Conservation (phyloP, 1,140 invertebrate genomes). For the Zaprionus vittiger region DNA sequence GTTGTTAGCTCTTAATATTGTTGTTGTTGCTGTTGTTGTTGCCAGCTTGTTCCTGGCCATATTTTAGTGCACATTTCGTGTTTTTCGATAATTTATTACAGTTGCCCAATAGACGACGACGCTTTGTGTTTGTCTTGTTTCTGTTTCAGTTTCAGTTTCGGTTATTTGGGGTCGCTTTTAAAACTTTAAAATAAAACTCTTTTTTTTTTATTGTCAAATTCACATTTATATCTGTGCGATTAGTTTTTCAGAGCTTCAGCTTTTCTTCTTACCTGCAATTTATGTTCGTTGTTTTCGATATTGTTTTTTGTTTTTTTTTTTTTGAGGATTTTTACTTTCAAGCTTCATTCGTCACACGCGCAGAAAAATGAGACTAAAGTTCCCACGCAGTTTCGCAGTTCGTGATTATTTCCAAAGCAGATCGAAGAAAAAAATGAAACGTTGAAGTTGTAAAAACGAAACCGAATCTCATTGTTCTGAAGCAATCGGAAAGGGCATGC, state of each 20-base stretch:
- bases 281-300: conserved; percentile 22
- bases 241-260: conserved; percentile 61
- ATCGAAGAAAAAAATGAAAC: conserved; percentile 11
- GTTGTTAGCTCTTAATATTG: conserved; percentile 40
- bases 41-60: conserved; percentile 42
- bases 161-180: conserved; percentile 34
- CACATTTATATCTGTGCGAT: conserved; percentile 66
- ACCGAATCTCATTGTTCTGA: conserved; percentile 45
- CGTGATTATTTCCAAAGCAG: conserved; percentile 58
- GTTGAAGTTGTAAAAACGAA: conserved; percentile 28
- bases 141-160: conserved; percentile 32
- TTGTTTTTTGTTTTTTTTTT: conserved; percentile 33
- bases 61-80: conserved; percentile 74
- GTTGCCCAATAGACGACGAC: conserved; percentile 73
- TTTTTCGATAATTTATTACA: conserved; percentile 82
- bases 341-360: conserved; percentile 64
- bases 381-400: conserved; percentile 79
- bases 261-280: conserved; percentile 53
- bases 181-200: conserved; percentile 36
- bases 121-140: conserved; percentile 25
- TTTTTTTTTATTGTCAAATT: conserved; percentile 68
- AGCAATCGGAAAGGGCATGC: conserved; percentile 23
- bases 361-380: conserved; percentile 37
- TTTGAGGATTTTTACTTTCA: conserved; percentile 26
- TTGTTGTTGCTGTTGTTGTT: conserved; percentile 32